Evolutionary conservation across 2,113 vertebrate species (phyloP).

Genomic region (Melanerpes aurifrons): DNA sequence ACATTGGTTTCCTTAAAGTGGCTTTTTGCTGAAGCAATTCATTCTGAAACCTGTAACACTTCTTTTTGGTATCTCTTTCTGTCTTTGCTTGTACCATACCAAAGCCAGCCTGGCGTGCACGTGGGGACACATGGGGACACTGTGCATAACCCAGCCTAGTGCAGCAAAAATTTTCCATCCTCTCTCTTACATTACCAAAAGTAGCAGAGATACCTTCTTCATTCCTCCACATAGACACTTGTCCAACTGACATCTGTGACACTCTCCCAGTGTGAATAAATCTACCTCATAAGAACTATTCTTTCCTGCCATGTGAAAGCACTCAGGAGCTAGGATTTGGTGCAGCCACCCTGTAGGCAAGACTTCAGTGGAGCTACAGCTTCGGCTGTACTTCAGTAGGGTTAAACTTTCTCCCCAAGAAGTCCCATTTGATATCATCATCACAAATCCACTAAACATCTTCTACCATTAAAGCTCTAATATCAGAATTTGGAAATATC

Average conservation of each 20-base stretch:
- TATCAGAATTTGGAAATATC: conserved; percentile 3
- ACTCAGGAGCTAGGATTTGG: background rate
- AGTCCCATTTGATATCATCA: background rate
- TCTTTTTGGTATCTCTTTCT: background rate
- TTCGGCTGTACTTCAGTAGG: background rate
- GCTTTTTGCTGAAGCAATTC: background rate
- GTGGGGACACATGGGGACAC: accelerated
- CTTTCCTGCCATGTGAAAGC: background rate
- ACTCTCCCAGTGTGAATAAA: background rate
- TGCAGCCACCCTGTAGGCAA: background rate
- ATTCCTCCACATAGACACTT: accelerated
- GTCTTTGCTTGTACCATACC: background rate
- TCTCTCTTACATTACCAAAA: background rate
- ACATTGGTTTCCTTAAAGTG: background rate
- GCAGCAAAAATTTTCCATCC: background rate
- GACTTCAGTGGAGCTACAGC: background rate
- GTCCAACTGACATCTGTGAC: background rate
- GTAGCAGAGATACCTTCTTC: background rate
- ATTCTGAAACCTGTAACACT: background rate
- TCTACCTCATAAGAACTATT: background rate
- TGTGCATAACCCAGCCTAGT: background rate
- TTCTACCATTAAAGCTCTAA: background rate
- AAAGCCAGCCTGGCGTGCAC: accelerated
- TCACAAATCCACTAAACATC: background rate
- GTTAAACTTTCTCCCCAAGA: background rate